These are phyloP conservation scores for Pavo muticus DNA, from an alignment of 2,113 vertebrate species.

Conservation along the genomic window DNA sequence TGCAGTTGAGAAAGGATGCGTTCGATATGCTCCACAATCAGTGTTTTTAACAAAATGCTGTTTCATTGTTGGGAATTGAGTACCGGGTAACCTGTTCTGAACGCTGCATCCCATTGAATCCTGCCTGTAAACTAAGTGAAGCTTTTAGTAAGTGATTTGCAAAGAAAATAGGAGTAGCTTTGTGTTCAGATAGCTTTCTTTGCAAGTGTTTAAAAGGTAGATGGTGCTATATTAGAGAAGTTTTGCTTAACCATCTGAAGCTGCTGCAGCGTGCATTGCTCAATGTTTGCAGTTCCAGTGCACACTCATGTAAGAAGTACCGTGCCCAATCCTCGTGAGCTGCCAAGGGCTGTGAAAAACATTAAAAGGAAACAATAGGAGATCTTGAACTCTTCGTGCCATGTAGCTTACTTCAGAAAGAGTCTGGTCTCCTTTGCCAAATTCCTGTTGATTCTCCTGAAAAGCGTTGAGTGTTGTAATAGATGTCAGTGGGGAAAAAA, in stretches of 20 bases:
- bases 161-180: background rate
- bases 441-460: background rate
- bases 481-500: rapidly evolving
- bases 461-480: background rate
- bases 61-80: background rate
- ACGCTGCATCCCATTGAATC: rapidly evolving
- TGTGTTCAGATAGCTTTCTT: background rate
- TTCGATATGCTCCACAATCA: rapidly evolving
- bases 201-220: background rate
- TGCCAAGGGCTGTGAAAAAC: background rate
- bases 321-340: rapidly evolving
- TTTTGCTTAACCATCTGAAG: background rate
- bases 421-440: background rate
- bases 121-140: background rate
- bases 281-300: background rate
- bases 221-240: rapidly evolving
- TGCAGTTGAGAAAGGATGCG: background rate
- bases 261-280: background rate
- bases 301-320: background rate
- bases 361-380: background rate
- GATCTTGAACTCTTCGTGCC: background rate
- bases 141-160: background rate
- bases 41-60: rapidly evolving
- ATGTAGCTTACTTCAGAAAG: background rate
- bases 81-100: background rate